Evolutionary conservation across 1,140 invertebrate species (phyloP), one percentile per base, ranked within the genome.

Genomic region (Holotrichia oblita): DNA sequence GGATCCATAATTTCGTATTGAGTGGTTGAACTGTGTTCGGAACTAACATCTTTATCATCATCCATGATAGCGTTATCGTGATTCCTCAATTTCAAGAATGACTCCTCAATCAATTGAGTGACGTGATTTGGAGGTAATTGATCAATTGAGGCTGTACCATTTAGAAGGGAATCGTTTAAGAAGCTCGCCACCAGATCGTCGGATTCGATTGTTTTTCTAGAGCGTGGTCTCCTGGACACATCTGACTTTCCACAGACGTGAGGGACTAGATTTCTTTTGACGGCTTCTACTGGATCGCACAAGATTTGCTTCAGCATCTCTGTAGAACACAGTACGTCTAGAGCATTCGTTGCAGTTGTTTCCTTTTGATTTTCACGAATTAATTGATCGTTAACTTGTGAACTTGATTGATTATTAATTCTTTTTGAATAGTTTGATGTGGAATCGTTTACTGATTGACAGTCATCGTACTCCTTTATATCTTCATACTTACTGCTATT

Each of bases 231-330:
- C 80, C 84, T 81, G 77, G 83, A 79, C 81, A 86, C 82, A 69
- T 84, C 82, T 84, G 84, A 87, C 86, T 89, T 91, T 7, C 92
- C 92, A 86, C 92, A 93, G 44, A 94, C 91, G 85, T 94, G 92
- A 24, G 92, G 92, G 79, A 93, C 90, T 79, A 93, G 86, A 84
- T 93, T 93, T 77, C 91, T 87, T 83, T 89, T 89, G 2, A 93
- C 92, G 14, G 92, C 92, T 88, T 93, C 91, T 9, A 93, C 92
- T 1, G 92, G 93, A 86, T 94, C 91, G 75, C 87, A 88, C 40
- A 93, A 84, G 41, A 92, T 76, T 48, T 76, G 75, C 17, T 76
- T 27, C 4, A 76, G 41, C 41, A 55, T 76, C 41, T 74, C 73
- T 12, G 73, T 74, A 34, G 40, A 74, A 17, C 73, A 41, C n/a